Percentiles rank a stretch among this genome's conserved stretches.
These are phyloP conservation scores for Atherinosoma microstoma DNA, from an alignment of 2,797 vertebrate genomes.

Conservation along the genomic window DNA sequence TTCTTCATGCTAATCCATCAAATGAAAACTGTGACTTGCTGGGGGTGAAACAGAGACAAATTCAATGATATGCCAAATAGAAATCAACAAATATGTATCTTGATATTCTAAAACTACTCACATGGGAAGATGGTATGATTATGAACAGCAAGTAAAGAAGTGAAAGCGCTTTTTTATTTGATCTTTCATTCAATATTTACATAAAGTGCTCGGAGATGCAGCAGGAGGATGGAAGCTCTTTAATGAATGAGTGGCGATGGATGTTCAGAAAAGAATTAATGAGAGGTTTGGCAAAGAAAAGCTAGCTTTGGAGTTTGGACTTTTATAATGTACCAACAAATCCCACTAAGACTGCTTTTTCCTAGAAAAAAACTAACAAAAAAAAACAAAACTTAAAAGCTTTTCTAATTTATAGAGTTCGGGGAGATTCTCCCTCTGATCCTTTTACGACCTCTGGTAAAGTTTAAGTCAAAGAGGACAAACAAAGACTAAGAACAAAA, in stretches of 20 bases:
- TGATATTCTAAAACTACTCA: not conserved
- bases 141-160: not conserved
- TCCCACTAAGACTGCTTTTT: not conserved
- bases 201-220: not conserved
- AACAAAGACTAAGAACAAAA: not conserved
- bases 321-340: not conserved
- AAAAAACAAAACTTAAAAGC: not conserved
- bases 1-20: not conserved
- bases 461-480: not conserved
- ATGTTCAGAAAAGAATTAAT: conserved; percentile 37
- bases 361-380: not conserved
- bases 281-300: conserved; percentile 7
- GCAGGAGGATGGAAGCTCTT: conserved; percentile 10
- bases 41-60: not conserved
- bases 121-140: not conserved
- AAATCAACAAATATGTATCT: not conserved
- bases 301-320: not conserved
- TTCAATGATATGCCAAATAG: not conserved
- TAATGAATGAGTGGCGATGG: conserved; percentile 29
- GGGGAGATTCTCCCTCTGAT: not conserved
- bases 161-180: not conserved
- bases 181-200: conserved; percentile 16
- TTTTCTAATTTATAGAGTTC: not conserved
- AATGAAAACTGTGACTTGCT: not conserved
- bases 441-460: not conserved